Percentiles rank a stretch among this genome's conserved stretches.
Evolutionary conservation across 2,888 invertebrate genomes (phyloP).

Genomic region (Octonoba sinensis): DNA sequence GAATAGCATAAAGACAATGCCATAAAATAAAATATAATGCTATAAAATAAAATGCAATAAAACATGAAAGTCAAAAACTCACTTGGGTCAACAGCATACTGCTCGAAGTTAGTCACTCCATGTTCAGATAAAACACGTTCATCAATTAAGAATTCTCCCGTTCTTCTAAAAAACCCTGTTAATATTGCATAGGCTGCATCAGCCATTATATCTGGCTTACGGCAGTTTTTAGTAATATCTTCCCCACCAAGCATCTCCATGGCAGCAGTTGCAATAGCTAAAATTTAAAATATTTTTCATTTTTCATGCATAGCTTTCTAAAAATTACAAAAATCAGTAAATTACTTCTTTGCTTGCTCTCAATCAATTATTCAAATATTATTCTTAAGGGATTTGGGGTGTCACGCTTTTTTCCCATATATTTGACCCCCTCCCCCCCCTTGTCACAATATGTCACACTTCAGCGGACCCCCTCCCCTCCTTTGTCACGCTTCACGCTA

Average conservation of each 20-base stretch:
- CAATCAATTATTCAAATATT: neutral
- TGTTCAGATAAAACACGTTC: slow-evolving; percentile 85
- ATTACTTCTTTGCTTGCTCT: neutral
- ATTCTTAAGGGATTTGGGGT: too few species aligned
- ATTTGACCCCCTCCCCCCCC: too few species aligned
- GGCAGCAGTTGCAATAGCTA: slow-evolving; percentile 93
- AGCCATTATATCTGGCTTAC: slow-evolving; percentile 87
- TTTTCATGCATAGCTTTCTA: too few species aligned
- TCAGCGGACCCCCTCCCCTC: too few species aligned
- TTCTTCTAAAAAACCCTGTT: slow-evolving; percentile 78
- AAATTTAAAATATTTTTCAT: slow-evolving; percentile 17
- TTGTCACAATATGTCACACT: too few species aligned
- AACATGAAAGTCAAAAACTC: slow-evolving; percentile 64
- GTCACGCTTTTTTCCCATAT: too few species aligned
- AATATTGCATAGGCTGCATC: slow-evolving; percentile 91
- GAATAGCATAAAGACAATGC: too few species aligned
- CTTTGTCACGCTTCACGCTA: too few species aligned
- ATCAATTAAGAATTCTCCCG: slow-evolving; percentile 93
- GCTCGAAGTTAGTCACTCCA: slow-evolving; percentile 86
- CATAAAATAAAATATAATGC: neutral
- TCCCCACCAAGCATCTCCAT: slow-evolving; percentile 78
- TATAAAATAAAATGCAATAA: neutral
- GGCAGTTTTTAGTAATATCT: slow-evolving; percentile 77
- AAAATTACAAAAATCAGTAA: too few species aligned
- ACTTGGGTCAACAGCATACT: slow-evolving; percentile 88